Percentiles rank a stretch among this genome's conserved stretches.
These are phyloP conservation scores for Microctenopoma steveboyesi DNA, from an alignment of 2,797 vertebrate species.

Conservation along the genomic window DNA sequence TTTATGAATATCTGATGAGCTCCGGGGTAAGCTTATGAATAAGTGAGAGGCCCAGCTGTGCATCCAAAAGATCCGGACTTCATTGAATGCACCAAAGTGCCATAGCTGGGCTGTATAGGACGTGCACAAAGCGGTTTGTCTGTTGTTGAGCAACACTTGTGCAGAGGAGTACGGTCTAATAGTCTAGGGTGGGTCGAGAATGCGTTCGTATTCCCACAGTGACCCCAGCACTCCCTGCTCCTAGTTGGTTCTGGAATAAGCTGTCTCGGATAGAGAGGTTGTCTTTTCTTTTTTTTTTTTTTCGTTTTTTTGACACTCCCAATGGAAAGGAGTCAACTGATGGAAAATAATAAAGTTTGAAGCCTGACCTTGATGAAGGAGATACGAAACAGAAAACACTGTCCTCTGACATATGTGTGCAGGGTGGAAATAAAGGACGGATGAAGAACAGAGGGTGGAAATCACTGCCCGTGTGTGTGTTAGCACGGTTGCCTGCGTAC, in stretches of 20 bases:
- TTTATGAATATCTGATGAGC: constrained; percentile 77
- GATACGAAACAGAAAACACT: constrained; percentile 33
- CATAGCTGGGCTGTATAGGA: neutral
- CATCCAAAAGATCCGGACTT: constrained; percentile 59
- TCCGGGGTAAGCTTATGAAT: constrained; percentile 72
- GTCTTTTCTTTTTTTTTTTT: neutral
- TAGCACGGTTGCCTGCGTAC: neutral
- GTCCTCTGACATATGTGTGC: constrained; percentile 51
- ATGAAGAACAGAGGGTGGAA: constrained; percentile 30
- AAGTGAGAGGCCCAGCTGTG: constrained; percentile 72
- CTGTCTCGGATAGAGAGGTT: constrained; percentile 31
- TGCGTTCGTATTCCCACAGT: constrained; percentile 36
- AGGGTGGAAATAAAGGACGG: constrained; percentile 34
- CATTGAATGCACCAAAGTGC: constrained; percentile 8
- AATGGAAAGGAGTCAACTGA: constrained; percentile 40
- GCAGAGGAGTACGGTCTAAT: constrained; percentile 16
- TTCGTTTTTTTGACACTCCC: constrained; percentile 29
- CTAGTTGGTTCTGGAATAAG: constrained; percentile 26
- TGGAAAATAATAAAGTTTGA: constrained; percentile 61
- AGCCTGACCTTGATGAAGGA: constrained; percentile 69
- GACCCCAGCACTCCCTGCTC: constrained; percentile 33
- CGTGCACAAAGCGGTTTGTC: neutral
- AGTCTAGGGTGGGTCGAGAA: constrained; percentile 33
- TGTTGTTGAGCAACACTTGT: neutral
- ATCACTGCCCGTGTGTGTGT: constrained; percentile 21